Conservation (phyloP, 2,113 vertebrate genomes). For the Cheirogaleus medius region DNA sequence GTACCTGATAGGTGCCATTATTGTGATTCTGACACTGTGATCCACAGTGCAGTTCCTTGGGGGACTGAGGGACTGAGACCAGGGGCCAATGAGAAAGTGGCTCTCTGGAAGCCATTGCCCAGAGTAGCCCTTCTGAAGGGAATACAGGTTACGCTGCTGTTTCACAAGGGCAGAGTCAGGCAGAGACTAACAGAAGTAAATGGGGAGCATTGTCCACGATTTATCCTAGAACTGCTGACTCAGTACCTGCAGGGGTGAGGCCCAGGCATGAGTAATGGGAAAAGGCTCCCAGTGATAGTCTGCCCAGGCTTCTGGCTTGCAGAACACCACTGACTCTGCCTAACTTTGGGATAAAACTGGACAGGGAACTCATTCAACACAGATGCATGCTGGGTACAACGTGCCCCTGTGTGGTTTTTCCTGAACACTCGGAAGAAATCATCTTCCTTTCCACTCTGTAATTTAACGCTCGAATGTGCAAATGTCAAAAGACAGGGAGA, state of each 20-base stretch:
- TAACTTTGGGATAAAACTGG: neutral
- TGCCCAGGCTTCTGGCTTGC: neutral
- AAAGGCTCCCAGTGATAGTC: neutral
- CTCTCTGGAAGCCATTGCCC: neutral
- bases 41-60: neutral
- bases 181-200: neutral
- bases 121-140: neutral
- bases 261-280: neutral
- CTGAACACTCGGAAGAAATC: neutral
- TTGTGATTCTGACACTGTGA: neutral
- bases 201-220: neutral
- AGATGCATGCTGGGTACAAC: neutral
- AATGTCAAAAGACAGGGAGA: neutral
- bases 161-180: neutral
- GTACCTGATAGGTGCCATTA: neutral
- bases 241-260: neutral
- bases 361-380: neutral
- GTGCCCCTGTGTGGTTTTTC: neutral
- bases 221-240: neutral
- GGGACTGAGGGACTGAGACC: neutral
- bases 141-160: neutral
- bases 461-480: neutral
- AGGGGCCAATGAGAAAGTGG: neutral
- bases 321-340: neutral
- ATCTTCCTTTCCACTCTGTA: neutral